Base-by-base conservation (phyloP, 2,113 vertebrate genomes). In the Siniperca chuatsi region DNA sequence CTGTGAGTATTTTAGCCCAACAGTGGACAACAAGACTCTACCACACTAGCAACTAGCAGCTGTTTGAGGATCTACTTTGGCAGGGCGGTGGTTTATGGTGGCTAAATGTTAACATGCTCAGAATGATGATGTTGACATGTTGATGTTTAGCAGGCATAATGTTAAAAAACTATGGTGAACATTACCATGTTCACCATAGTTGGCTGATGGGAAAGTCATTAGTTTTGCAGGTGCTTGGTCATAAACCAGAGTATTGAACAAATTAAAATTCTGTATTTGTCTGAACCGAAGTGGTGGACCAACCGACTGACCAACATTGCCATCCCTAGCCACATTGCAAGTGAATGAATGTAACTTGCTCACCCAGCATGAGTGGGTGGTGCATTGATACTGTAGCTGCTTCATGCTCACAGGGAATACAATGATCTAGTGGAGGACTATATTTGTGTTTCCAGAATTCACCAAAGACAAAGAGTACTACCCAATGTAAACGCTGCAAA, bases 401-500 rank as follows among this genome's bases (percentile, higher is more conserved):
- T 25, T 75, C 42, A 50, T 25, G 64, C 80, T 68, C 15, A 60
- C 15, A 61, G 21, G 23, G 16, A 52, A 52, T 10, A 33, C 15
- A 25, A 4, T 52, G 1, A 52, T 75, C 10, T 4, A 73, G 7
- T 25, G 21, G 16, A 48, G 7, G 12, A 68, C 3, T 13, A 21
- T 1, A 57, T 61, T 15, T 54, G 13, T 42, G 2, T 52, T 82
- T 61, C 33, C 20, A 37, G 13, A 70, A 25, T 48, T 74, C 21
- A 25, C 68, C 66, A 64, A n/a, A 44, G 2, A 64, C 18, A 54
- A 20, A 16, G 4, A 48, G 23, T 20, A 48, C 10, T 21, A n/a
- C 12, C 33, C 11, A 23, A 3, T 20, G 23, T 55, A 82, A 74
- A 82, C 16, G 46, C 35, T 48, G 16, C 23, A 80, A 79, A 78